Evolutionary conservation across 2,113 vertebrate genomes (phyloP).

Genomic region (Potamarius usumacintae): DNA sequence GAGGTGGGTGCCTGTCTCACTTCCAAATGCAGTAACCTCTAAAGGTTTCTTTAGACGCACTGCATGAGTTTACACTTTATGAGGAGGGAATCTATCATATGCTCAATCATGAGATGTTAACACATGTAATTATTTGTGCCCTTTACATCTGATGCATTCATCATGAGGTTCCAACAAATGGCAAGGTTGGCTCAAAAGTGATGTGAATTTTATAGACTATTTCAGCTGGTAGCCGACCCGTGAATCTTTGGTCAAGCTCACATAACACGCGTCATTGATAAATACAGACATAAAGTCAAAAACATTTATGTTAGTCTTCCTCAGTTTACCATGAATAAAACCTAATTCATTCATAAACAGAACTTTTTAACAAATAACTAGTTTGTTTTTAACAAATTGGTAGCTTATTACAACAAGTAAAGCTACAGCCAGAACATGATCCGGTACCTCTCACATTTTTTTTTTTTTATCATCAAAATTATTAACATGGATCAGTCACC

Average conservation of each 20-base stretch:
- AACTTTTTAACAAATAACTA: slow-evolving; percentile 34
- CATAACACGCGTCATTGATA: slow-evolving; percentile 36
- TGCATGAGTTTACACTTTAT: slow-evolving; percentile 49
- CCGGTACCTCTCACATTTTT: neutral
- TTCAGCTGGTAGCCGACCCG: slow-evolving; percentile 39
- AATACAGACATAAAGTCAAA: slow-evolving; percentile 30
- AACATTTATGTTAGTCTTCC: slow-evolving; percentile 35
- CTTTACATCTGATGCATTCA: slow-evolving; percentile 43
- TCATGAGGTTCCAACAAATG: slow-evolving; percentile 40
- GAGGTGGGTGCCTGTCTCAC: slow-evolving; percentile 37
- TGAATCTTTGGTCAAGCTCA: slow-evolving; percentile 39
- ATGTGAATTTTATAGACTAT: slow-evolving; percentile 52
- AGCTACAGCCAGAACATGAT: neutral
- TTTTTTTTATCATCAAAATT: neutral
- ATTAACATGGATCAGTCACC: neutral
- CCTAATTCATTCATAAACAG: slow-evolving; percentile 5
- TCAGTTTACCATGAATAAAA: slow-evolving; percentile 38
- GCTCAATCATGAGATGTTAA: slow-evolving; percentile 32
- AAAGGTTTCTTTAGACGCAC: slow-evolving; percentile 35
- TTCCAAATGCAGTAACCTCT: slow-evolving; percentile 51
- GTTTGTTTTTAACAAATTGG: neutral
- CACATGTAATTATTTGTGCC: slow-evolving; percentile 46
- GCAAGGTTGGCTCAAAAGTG: slow-evolving; percentile 38
- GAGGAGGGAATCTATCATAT: slow-evolving; percentile 26
- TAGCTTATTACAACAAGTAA: neutral